Percentiles rank a stretch among this genome's conserved stretches.
Evolutionary conservation across 2,797 vertebrate genomes (phyloP).

Genomic region (Manis pentadactyla): DNA sequence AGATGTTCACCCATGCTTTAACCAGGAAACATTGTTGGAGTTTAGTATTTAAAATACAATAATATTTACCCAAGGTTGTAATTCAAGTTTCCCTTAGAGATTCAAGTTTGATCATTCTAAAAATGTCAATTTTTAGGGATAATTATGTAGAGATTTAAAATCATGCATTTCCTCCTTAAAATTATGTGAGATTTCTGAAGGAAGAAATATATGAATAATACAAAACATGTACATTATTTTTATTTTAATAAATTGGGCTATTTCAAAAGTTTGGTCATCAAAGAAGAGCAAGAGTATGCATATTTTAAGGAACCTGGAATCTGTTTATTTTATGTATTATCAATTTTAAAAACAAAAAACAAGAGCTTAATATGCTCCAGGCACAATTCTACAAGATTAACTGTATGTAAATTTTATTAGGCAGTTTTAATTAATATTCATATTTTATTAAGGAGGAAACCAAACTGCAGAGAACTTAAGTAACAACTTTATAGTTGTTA

Average conservation of each 20-base stretch:
- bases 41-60: neutral
- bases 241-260: neutral
- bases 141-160: neutral
- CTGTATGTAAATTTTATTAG: neutral
- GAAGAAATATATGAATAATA: neutral
- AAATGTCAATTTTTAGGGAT: neutral
- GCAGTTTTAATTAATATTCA: neutral
- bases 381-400: neutral
- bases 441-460: neutral
- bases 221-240: neutral
- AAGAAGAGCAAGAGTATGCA: neutral
- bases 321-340: neutral
- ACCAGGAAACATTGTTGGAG: neutral
- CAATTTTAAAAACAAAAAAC: neutral
- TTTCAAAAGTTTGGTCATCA: neutral
- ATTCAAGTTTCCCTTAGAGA: neutral
- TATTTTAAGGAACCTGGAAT: neutral
- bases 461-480: neutral
- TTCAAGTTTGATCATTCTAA: neutral
- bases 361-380: neutral
- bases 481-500: neutral
- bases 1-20: neutral
- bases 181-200: neutral
- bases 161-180: neutral
- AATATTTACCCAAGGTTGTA: neutral